phyloP scores from a whole-genome alignment of 2,113 vertebrate genomes.

The Hylia prasina region DNA sequence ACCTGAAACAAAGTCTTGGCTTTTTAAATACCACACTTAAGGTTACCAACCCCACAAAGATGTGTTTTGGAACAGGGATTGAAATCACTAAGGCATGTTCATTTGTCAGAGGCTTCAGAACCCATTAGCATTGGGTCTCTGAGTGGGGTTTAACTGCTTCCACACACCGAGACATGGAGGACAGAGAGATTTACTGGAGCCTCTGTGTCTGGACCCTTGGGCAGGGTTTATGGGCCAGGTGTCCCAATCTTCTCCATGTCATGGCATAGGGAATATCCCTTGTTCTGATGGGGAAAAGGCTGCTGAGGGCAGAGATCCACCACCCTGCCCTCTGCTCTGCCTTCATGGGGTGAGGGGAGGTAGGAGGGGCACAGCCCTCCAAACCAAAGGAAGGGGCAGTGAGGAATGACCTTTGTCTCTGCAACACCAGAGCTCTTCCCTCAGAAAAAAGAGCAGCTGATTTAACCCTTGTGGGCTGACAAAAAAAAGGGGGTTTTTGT shows the following conservation, averaged over 20 bases:
- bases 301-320: background rate
- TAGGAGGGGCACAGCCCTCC: background rate
- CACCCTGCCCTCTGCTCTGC: background rate
- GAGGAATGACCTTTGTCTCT: background rate
- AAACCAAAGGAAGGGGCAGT: background rate
- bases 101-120: background rate
- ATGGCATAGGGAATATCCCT: rapidly evolving
- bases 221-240: rapidly evolving
- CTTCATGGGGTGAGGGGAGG: background rate
- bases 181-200: rapidly evolving
- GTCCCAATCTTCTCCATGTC: background rate
- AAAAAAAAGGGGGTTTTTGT: background rate
- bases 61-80: background rate
- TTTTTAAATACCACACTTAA: rapidly evolving
- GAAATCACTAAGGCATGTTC: background rate
- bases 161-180: rapidly evolving
- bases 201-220: background rate
- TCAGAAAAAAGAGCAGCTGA: background rate
- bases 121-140: rapidly evolving
- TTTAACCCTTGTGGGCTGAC: background rate
- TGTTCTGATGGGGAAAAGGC: background rate
- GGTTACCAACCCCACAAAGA: background rate
- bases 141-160: background rate
- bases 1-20: background rate
- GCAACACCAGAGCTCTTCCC: background rate